These are phyloP conservation scores for Karalla daura DNA, from an alignment of 2,797 vertebrate genomes.

Conservation along the genomic window DNA sequence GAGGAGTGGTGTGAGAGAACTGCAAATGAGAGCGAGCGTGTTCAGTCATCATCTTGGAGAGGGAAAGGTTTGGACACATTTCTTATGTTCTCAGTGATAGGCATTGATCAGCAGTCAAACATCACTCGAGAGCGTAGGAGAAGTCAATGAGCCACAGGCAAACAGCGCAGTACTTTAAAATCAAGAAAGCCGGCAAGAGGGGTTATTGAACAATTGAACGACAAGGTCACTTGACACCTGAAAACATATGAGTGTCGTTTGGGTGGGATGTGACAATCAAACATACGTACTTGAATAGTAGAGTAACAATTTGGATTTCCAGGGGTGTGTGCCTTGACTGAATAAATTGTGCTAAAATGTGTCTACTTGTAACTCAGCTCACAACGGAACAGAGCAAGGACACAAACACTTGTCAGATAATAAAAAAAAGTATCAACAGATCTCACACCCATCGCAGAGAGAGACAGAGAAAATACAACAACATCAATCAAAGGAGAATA, in stretches of 20 bases:
- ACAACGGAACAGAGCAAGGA: no score
- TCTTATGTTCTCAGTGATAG: background rate
- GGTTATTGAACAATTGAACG: background rate
- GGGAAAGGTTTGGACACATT: background rate
- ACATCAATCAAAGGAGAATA: background rate
- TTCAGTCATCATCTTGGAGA: background rate
- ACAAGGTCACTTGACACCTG: no score
- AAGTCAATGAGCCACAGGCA: background rate
- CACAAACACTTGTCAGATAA: background rate
- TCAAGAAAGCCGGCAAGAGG: background rate
- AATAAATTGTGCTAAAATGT: no score
- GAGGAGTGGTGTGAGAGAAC: background rate
- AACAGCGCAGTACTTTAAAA: conserved; percentile 2
- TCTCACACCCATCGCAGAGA: no score
- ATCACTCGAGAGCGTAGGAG: background rate
- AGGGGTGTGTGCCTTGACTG: background rate
- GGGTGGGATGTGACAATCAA: background rate
- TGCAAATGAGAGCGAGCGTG: background rate
- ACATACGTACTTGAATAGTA: no score
- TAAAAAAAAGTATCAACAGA: no score
- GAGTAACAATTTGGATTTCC: background rate
- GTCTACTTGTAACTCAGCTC: no score
- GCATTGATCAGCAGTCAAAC: background rate
- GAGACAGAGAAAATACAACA: background rate
- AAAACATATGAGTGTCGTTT: background rate